Conservation (phyloP, 2,888 invertebrate species). For the Homarus gammarus region DNA sequence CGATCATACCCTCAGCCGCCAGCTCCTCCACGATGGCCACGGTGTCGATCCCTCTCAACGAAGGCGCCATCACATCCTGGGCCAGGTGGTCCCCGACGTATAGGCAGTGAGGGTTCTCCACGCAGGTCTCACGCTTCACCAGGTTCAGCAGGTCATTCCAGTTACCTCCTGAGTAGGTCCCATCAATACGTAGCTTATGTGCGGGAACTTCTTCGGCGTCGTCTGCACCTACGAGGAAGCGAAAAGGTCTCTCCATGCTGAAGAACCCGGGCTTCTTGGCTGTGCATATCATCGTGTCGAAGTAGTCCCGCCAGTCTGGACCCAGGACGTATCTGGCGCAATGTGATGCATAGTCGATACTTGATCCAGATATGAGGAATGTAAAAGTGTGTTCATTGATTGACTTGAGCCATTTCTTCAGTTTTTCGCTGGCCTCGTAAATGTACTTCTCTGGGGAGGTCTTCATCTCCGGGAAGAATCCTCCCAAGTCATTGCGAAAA, state of each 20-base stretch:
- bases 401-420: conserved; percentile 79
- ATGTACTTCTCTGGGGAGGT: conserved; percentile 83
- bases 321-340: conserved; percentile 85
- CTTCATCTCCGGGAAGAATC: conserved; percentile 82
- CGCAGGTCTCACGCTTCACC: conserved; percentile 84
- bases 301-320: conserved; percentile 84
- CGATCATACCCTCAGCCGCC: conserved; percentile 74
- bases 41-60: conserved; percentile 64
- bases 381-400: conserved; percentile 81
- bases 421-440: conserved; percentile 77
- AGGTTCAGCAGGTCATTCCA: conserved; percentile 78
- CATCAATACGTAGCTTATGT: conserved; percentile 80
- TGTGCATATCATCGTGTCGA: conserved; percentile 85
- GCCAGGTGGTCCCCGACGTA: conserved; percentile 89
- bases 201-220: conserved; percentile 68
- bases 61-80: conserved; percentile 83
- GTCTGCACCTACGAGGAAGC: conserved; percentile 45
- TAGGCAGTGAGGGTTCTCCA: conserved; percentile 82
- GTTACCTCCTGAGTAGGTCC: conserved; percentile 79
- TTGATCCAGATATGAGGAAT: conserved; percentile 87
- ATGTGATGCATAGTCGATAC: conserved; percentile 85
- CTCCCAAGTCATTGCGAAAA: conserved; percentile 80
- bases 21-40: conserved; percentile 74
- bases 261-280: conserved; percentile 89
- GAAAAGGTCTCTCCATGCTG: conserved; percentile 70